A percentile compares a stretch with the other conserved stretches of the same genome.
These are phyloP conservation scores for Cercopithecus diana DNA, from an alignment of 2,797 vertebrate species.

Conservation along the genomic window DNA sequence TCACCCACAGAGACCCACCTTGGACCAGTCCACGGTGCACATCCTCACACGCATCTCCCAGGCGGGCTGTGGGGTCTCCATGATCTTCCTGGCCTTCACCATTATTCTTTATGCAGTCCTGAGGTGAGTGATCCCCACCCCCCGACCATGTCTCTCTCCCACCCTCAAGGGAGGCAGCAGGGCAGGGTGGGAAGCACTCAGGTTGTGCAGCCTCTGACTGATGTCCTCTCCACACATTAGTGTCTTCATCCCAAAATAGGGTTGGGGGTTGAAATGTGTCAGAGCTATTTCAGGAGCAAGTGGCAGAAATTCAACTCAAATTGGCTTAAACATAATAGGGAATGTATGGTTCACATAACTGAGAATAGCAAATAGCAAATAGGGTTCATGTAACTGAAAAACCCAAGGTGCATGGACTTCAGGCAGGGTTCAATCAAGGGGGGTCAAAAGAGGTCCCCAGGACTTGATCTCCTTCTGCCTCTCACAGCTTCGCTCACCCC, in stretches of 20 bases:
- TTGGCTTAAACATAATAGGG: background rate
- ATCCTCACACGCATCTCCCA: slow-evolving; percentile 72
- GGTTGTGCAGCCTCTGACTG: accelerated
- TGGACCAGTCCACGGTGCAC: slow-evolving; percentile 62
- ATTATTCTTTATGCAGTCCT: slow-evolving; percentile 64
- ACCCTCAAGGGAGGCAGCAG: background rate
- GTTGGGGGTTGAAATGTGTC: background rate
- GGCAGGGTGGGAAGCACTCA: background rate
- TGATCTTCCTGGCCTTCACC: slow-evolving; percentile 77
- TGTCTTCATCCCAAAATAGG: background rate
- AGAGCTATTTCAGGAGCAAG: background rate
- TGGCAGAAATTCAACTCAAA: background rate
- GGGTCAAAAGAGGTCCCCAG: background rate
- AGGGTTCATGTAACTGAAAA: accelerated
- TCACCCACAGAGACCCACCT: slow-evolving; percentile 73
- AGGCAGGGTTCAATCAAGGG: background rate
- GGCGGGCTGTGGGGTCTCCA: slow-evolving; percentile 67
- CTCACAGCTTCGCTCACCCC: background rate
- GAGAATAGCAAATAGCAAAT: background rate
- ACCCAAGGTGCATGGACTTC: background rate
- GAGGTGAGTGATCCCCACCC: slow-evolving; percentile 70
- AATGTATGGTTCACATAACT: accelerated
- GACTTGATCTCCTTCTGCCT: background rate
- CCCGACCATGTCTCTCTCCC: background rate
- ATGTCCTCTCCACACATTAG: background rate